Percentiles rank a stretch among this genome's conserved stretches.
These are phyloP conservation scores for Ptilonorhynchus violaceus DNA, from an alignment of 2,113 vertebrate genomes.

Conservation along the genomic window DNA sequence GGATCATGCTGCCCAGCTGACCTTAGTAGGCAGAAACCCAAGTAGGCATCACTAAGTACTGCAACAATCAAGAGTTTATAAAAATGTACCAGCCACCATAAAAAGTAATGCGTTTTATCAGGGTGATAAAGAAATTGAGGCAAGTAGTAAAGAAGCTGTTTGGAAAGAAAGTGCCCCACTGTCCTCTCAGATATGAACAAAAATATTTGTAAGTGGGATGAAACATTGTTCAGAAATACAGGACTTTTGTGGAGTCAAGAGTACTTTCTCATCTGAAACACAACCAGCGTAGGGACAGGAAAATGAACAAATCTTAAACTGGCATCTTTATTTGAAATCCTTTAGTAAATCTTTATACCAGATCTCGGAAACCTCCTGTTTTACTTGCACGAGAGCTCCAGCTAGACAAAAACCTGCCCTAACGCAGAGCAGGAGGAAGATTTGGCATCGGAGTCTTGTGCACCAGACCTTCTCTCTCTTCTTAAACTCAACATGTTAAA, in stretches of 20 bases:
- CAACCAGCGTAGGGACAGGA: not conserved
- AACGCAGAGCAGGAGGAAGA: not conserved
- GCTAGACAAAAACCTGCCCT: not conserved
- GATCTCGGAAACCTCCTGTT: not conserved
- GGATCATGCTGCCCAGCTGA: constrained; percentile 3
- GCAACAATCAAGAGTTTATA: not conserved
- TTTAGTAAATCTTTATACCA: not conserved
- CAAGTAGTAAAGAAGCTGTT: not conserved
- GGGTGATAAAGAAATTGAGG: not conserved
- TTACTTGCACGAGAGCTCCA: not conserved
- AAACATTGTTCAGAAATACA: not conserved
- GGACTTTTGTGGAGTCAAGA: not conserved
- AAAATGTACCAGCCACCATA: not conserved
- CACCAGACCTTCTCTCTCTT: not conserved
- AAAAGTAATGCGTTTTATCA: not conserved
- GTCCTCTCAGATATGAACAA: not conserved
- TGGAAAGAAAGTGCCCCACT: not conserved
- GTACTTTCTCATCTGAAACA: not conserved
- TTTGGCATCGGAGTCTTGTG: fast-evolving
- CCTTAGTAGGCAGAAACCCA: not conserved
- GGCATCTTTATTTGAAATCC: not conserved
- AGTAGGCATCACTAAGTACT: not conserved
- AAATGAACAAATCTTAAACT: not conserved
- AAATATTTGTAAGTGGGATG: not conserved
- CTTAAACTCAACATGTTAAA: not conserved